Evolutionary conservation across 2,797 vertebrate genomes (phyloP).

Genomic region (Hippoglossus hippoglossus): DNA sequence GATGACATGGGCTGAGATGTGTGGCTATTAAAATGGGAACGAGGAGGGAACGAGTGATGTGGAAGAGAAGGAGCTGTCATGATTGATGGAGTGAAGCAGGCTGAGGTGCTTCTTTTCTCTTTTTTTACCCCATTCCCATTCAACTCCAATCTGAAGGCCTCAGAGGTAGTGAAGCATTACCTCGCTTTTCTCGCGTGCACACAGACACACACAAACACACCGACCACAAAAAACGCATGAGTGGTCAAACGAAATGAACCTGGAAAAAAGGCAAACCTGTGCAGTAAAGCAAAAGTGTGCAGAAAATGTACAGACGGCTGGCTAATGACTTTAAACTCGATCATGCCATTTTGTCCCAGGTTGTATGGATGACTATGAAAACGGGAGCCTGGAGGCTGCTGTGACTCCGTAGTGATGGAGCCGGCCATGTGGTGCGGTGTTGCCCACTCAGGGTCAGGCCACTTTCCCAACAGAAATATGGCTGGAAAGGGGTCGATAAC

Average conservation of each 20-base stretch:
- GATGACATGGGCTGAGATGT: slow-evolving; percentile 78
- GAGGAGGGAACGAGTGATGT: slow-evolving; percentile 66
- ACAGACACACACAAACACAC: slow-evolving; percentile 17
- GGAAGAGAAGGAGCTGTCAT: slow-evolving; percentile 79
- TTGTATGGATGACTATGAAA: slow-evolving; percentile 24
- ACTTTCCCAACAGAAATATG: slow-evolving; percentile 51
- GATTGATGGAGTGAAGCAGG: slow-evolving; percentile 80
- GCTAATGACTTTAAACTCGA: slow-evolving; percentile 53
- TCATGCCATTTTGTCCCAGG: slow-evolving; percentile 21
- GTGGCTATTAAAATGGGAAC: slow-evolving; percentile 70
- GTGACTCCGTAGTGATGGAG: slow-evolving; percentile 32
- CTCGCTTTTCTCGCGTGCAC: slow-evolving; percentile 21
- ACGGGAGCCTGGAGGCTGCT: slow-evolving; percentile 31
- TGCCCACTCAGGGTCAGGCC: slow-evolving; percentile 69
- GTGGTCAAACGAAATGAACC: slow-evolving; percentile 77
- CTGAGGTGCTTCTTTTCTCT: slow-evolving; percentile 72
- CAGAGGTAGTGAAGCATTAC: slow-evolving; percentile 68
- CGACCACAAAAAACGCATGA: slow-evolving; percentile 64
- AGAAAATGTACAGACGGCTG: slow-evolving; percentile 35
- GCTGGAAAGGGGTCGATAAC: slow-evolving; percentile 68
- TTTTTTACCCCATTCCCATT: slow-evolving; percentile 60
- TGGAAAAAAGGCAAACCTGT: slow-evolving; percentile 60
- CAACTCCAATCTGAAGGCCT: slow-evolving; percentile 74
- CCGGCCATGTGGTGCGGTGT: slow-evolving; percentile 34
- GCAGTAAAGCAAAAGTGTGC: slow-evolving; percentile 45